These are phyloP conservation scores for Rhinatrema bivittatum DNA, from an alignment of 2,797 vertebrate species.

Conservation along the genomic window DNA sequence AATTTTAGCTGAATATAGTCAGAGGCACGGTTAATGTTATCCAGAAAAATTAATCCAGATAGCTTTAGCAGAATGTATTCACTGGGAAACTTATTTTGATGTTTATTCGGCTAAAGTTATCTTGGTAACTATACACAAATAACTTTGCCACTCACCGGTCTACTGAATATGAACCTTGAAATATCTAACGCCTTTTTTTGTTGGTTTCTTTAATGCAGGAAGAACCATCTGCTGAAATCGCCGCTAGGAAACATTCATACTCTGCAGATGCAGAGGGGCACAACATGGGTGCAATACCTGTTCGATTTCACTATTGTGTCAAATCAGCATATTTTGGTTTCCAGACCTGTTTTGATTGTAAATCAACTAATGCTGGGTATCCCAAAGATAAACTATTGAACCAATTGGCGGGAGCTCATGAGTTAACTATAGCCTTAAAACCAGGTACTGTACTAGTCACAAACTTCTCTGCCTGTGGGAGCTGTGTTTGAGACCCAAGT, in stretches of 20 bases:
- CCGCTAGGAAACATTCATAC: constrained; percentile 4
- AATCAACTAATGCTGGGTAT: constrained; percentile 47
- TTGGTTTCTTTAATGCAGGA: neutral
- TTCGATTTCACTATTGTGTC: constrained; percentile 26
- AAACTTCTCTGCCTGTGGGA: neutral
- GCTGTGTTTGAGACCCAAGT: too few relatives aligned
- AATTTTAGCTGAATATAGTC: too few relatives aligned
- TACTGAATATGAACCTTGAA: too few relatives aligned
- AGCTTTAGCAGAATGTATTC: too few relatives aligned
- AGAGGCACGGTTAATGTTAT: too few relatives aligned
- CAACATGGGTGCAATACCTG: neutral
- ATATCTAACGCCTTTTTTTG: too few relatives aligned
- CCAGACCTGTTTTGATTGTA: constrained; percentile 51
- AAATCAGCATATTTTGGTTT: constrained; percentile 41
- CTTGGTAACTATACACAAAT: too few relatives aligned
- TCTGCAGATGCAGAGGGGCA: constrained; percentile 12
- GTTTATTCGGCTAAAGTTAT: too few relatives aligned
- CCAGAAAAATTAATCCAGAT: too few relatives aligned
- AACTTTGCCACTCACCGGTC: too few relatives aligned
- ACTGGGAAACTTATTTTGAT: too few relatives aligned
- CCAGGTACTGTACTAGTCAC: constrained; percentile 44
- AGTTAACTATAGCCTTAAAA: constrained; percentile 29
- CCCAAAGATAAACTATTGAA: constrained; percentile 42
- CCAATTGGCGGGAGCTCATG: constrained; percentile 51
- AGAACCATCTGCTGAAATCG: constrained; percentile 34